A percentile compares a stretch with the other conserved stretches of the same genome.
These are phyloP conservation scores for Triops cancriformis DNA, from an alignment of 1,140 invertebrate species.

Conservation along the genomic window DNA sequence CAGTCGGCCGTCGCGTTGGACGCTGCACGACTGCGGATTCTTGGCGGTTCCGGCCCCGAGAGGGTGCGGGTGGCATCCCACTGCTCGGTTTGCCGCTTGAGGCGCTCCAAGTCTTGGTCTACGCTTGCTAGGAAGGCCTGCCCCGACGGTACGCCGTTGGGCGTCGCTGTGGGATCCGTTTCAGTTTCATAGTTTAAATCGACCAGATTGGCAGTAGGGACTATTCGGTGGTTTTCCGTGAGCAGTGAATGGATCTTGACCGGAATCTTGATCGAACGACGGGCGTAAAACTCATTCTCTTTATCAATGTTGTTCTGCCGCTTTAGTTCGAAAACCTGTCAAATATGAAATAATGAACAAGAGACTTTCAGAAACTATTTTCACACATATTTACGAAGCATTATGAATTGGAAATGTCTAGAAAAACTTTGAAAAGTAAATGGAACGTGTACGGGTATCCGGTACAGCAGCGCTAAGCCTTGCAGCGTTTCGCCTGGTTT, in stretches of 20 bases:
- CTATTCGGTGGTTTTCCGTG: neutral
- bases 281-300: conserved; percentile 24
- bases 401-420: too few species aligned
- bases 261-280: conserved; percentile 21
- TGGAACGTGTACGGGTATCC: conserved; percentile 15
- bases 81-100: conserved; percentile 20
- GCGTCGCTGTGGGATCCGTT: neutral
- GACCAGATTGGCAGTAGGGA: neutral
- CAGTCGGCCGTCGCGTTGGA: conserved; percentile 15
- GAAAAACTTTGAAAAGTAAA: neutral
- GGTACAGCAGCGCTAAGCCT: conserved; percentile 20
- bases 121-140: conserved; percentile 20
- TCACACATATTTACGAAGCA: neutral
- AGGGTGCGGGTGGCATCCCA: neutral
- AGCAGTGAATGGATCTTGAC: conserved; percentile 20
- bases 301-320: conserved; percentile 22
- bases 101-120: conserved; percentile 24
- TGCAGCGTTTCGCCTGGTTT: conserved; percentile 22
- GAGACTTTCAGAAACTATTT: neutral
- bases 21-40: neutral
- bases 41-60: neutral
- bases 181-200: neutral
- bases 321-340: conserved; percentile 24
- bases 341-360: neutral
- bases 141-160: neutral